A percentile compares a stretch with the other conserved stretches of the same genome.
These are phyloP conservation scores for Tribolium freemani DNA, from an alignment of 2,888 invertebrate species.

Conservation along the genomic window DNA sequence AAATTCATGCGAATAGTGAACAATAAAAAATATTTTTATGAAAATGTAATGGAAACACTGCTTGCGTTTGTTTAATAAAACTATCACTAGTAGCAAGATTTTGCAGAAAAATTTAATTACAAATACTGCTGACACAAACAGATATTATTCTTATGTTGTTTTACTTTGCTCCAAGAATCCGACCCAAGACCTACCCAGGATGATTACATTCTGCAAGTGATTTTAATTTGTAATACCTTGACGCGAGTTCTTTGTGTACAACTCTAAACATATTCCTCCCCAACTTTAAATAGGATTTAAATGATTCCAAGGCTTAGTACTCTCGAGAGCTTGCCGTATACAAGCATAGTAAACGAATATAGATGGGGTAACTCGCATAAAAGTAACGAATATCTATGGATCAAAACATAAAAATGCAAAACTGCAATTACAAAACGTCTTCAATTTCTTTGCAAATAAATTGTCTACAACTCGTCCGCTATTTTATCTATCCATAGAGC, in stretches of 20 bases:
- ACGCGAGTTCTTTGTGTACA: conserved; percentile 14
- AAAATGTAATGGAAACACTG: not conserved
- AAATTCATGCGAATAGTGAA: conserved; percentile 19
- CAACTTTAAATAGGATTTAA: conserved; percentile 11
- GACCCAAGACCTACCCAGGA: conserved; percentile 30
- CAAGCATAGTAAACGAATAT: not conserved
- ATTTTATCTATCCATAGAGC: conserved; percentile 1
- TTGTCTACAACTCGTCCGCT: too few species aligned
- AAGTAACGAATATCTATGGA: too few species aligned
- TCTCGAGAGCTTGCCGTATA: not conserved
- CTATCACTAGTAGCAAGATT: too few species aligned
- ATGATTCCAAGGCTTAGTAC: conserved; percentile 2
- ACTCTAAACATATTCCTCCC: not conserved
- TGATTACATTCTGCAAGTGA: conserved; percentile 25
- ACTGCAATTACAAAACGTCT: too few species aligned
- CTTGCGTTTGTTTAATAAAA: not conserved
- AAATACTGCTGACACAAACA: not conserved
- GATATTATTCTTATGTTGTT: conserved; percentile 10
- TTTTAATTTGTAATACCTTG: conserved; percentile 27
- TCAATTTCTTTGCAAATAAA: too few species aligned
- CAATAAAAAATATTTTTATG: not conserved
- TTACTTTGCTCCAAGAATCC: conserved; percentile 24
- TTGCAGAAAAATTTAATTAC: not conserved
- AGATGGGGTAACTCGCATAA: not conserved
- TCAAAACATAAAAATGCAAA: too few species aligned